phyloP scores from a whole-genome alignment of 2,797 vertebrate species.

The Hemitrygon akajei region DNA sequence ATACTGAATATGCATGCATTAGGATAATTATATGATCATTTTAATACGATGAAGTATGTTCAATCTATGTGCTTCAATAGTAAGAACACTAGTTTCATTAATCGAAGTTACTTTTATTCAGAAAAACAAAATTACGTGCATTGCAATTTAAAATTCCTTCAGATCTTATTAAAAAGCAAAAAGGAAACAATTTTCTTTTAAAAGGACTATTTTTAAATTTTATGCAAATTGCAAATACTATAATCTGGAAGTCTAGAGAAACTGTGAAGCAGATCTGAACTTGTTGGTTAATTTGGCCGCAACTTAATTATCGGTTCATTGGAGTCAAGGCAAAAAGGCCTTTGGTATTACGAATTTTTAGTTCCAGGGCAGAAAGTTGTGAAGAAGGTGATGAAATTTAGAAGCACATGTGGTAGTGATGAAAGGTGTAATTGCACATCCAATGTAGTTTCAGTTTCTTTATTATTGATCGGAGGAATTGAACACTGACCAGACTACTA shows the following conservation, averaged over 20 bases:
- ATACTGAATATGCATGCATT: too few relatives aligned
- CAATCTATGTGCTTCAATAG: neutral
- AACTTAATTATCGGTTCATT: neutral
- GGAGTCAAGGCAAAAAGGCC: neutral
- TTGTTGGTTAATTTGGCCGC: slow-evolving; percentile 1
- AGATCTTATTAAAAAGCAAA: neutral
- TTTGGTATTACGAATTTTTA: neutral
- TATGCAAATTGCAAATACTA: neutral
- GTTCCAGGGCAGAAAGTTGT: neutral
- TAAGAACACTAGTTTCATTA: neutral
- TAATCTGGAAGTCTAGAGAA: neutral
- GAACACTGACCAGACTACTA: neutral
- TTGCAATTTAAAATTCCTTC: neutral
- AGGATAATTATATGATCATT: too few relatives aligned
- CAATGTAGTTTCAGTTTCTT: neutral
- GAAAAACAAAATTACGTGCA: neutral
- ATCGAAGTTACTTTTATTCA: neutral
- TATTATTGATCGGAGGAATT: neutral
- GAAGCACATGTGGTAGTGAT: neutral
- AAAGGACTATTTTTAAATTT: neutral
- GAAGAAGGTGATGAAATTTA: neutral
- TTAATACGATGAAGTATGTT: neutral
- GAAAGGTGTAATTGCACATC: neutral
- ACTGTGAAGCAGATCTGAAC: neutral
- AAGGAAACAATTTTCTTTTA: neutral